phyloP scores from a whole-genome alignment of 2,797 vertebrate genomes.

The Liparis tanakae region DNA sequence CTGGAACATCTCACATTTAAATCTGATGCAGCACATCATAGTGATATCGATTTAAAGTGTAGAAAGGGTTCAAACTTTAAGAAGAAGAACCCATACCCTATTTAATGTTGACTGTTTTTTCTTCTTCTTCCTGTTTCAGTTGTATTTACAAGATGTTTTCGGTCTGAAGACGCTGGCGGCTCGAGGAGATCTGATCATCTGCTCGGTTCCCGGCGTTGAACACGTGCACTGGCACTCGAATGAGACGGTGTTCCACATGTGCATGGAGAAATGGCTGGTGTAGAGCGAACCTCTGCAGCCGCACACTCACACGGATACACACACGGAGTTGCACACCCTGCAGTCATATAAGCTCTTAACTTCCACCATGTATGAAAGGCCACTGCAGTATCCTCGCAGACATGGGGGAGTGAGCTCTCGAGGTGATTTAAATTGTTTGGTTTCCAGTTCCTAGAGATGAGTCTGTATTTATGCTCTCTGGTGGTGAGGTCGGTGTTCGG shows the following conservation, averaged over 20 bases:
- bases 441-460: not conserved
- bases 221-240: constrained; percentile 92
- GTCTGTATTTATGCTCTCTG: not conserved
- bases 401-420: constrained; percentile 2
- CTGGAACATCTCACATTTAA: not conserved
- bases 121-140: constrained; percentile 61
- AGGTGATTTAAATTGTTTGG: not conserved
- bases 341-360: constrained; percentile 22
- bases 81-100: not conserved
- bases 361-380: constrained; percentile 5
- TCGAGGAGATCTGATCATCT: constrained; percentile 86
- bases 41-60: not conserved
- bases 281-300: constrained; percentile 60
- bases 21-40: not conserved
- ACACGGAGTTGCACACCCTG: not conserved
- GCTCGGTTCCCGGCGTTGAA: constrained; percentile 81
- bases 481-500: not conserved
- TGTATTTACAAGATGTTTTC: constrained; percentile 87
- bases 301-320: constrained; percentile 6
- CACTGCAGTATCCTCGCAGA: not conserved
- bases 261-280: constrained; percentile 90
- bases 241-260: constrained; percentile 86
- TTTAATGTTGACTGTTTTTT: not conserved
- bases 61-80: not conserved
- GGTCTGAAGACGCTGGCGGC: constrained; percentile 89